Conservation (phyloP, 2,797 vertebrate species). For the Lepilemur septentrionalis region DNA sequence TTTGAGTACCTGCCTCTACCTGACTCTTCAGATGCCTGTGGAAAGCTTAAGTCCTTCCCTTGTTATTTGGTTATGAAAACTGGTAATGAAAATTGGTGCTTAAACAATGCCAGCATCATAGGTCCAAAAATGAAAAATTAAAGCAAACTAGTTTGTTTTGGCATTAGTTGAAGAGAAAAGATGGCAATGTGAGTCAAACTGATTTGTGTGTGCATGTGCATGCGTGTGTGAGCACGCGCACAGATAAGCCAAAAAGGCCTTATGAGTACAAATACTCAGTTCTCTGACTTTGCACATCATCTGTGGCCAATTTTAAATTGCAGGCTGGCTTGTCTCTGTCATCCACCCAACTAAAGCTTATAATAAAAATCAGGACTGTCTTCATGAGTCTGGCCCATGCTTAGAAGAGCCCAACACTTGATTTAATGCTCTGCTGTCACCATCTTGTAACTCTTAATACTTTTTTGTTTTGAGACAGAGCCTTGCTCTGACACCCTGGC, state of each 20-base stretch:
- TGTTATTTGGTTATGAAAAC: constrained; percentile 43
- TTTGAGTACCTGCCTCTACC: background rate
- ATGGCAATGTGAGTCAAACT: constrained; percentile 36
- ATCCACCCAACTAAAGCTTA: background rate
- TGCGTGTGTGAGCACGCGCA: background rate
- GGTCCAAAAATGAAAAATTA: constrained; percentile 6
- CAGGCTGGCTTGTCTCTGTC: background rate
- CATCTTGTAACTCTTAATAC: constrained; percentile 3
- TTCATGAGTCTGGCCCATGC: background rate
- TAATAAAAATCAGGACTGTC: background rate
- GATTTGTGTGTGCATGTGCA: background rate
- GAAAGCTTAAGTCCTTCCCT: constrained; percentile 48
- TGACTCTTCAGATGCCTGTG: constrained; percentile 5
- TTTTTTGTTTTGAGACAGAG: too few species aligned
- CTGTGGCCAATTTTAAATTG: constrained; percentile 19
- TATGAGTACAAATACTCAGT: constrained; percentile 9
- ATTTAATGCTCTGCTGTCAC: background rate
- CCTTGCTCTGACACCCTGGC: too few species aligned
- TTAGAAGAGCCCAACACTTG: background rate
- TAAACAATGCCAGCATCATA: constrained; percentile 32
- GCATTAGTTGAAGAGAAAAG: background rate
- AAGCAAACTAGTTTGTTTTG: constrained; percentile 37
- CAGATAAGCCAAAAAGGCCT: background rate
- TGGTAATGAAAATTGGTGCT: constrained; percentile 34
- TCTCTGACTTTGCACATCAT: constrained; percentile 16